Base-by-base conservation (phyloP, 2,113 vertebrate species). In the Hemiscyllium ocellatum region DNA sequence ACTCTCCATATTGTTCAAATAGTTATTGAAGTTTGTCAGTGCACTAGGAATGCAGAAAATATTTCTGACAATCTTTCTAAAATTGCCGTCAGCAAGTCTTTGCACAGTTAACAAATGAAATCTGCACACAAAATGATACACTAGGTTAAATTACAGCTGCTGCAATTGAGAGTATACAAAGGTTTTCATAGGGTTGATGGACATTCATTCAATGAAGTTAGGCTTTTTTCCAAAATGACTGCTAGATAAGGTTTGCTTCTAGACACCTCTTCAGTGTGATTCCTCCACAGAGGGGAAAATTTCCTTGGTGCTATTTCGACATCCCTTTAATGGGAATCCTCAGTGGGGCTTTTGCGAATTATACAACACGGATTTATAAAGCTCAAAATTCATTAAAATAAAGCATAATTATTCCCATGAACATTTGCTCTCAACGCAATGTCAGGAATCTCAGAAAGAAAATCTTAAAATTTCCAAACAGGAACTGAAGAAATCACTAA, bases 161-260 rank as follows among this genome's bases (percentile, higher is more conserved):
- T 33, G 68, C 42, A 72, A 95, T 37, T 72, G 94, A 42, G 47
- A 95, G 94, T 72, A 47, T 37, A 94, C 68, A 95, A 52, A 42
- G 69, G 91, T 66, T 37, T 69, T 94, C 91, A 47, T 47, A 68
- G 37, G 47, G 94, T 95, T 95, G 68, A 95, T 72, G 94, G 94
- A 72, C 26, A 72, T 72, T 72, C 24, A 72, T 72, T 95, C 3
- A 29, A 66, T 22, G 65, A 93, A 66, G 29, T 10, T 42, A 72
- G 94, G 37, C n/a, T 72, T 29, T 72, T 95, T 72, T 95, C 69
- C 68, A 69, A 94, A 94, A 94, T 94, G 66, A 70, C 93, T 50
- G 42, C 26, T 10, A 52, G 72, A 72, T 50, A 68, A 95, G 68
- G 22, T 72, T 68, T 72, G 12, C 24, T 95, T 26, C 29, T 26